phyloP scores from a whole-genome alignment of 2,113 vertebrate genomes.

The Pithys albifrons region DNA sequence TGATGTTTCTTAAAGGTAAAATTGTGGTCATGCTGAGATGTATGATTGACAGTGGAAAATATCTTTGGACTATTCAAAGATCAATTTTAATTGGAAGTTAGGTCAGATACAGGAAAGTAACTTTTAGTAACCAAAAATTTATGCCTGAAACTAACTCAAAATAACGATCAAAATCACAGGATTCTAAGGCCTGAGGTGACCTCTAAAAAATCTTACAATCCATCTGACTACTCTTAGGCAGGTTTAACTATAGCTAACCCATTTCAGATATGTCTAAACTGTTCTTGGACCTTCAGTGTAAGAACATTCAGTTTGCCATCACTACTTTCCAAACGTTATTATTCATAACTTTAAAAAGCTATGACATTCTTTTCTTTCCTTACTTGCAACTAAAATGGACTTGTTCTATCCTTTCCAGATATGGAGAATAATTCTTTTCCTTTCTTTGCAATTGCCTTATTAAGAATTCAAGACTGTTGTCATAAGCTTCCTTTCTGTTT shows the following conservation, averaged over 20 bases:
- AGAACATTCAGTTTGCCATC: not conserved
- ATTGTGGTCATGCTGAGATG: constrained; percentile 54
- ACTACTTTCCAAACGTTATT: not conserved
- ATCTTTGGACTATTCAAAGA: constrained; percentile 39
- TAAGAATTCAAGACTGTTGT: not conserved
- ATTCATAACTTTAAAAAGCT: not conserved
- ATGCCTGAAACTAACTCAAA: constrained; percentile 24
- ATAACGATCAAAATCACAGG: not conserved
- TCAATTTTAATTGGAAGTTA: constrained; percentile 62
- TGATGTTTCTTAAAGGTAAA: constrained; percentile 40
- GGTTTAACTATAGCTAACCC: not conserved
- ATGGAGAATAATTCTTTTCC: not conserved
- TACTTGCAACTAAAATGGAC: not conserved
- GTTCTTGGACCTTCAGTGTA: not conserved
- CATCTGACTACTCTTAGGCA: not conserved
- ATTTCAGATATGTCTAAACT: not conserved
- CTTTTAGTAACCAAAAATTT: constrained; percentile 42
- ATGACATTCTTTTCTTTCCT: not conserved
- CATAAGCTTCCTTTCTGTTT: not conserved
- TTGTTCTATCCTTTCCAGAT: not conserved
- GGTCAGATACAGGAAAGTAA: constrained; percentile 42
- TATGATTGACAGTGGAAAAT: constrained; percentile 41
- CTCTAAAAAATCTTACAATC: not conserved
- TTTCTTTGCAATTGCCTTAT: not conserved
- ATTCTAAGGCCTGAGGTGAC: not conserved